A percentile compares a stretch with the other conserved stretches of the same genome.
phyloP scores from a whole-genome alignment of 2,113 vertebrate species.

The Megaptera novaeangliae region DNA sequence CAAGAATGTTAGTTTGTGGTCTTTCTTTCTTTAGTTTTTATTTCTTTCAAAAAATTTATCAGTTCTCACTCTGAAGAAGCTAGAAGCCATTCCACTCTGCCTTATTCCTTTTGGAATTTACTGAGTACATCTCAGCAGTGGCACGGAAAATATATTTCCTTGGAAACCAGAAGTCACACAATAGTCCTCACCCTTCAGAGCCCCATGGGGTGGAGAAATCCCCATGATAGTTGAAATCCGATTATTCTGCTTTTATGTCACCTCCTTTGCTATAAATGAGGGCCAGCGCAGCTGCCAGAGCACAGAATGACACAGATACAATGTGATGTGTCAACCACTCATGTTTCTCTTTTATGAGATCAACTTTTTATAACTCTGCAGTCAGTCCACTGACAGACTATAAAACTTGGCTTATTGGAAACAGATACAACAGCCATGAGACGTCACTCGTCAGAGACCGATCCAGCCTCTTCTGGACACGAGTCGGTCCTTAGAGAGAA shows the following conservation, averaged over 20 bases:
- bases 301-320: conserved; percentile 55
- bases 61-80: not conserved
- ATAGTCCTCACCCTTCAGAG: conserved; percentile 47
- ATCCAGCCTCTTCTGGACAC: not conserved
- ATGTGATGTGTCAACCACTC: conserved; percentile 38
- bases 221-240: conserved; percentile 65
- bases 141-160: conserved; percentile 9
- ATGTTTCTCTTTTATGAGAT: conserved; percentile 66
- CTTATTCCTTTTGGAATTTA: not conserved
- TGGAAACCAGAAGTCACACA: conserved; percentile 51
- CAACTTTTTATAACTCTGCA: conserved; percentile 66
- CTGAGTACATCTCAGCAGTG: not conserved
- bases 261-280: conserved; percentile 44
- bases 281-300: conserved; percentile 49
- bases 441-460: not conserved
- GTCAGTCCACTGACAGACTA: conserved; percentile 68
- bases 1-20: not conserved
- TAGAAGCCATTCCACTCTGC: not conserved
- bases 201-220: conserved; percentile 58
- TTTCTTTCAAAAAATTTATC: conserved; percentile 9
- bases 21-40: not conserved
- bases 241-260: not conserved
- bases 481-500: not conserved
- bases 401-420: conserved; percentile 76
- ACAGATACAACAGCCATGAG: conserved; percentile 61